Conservation (phyloP, 2,113 vertebrate genomes). For the Dermatemys mawii region DNA sequence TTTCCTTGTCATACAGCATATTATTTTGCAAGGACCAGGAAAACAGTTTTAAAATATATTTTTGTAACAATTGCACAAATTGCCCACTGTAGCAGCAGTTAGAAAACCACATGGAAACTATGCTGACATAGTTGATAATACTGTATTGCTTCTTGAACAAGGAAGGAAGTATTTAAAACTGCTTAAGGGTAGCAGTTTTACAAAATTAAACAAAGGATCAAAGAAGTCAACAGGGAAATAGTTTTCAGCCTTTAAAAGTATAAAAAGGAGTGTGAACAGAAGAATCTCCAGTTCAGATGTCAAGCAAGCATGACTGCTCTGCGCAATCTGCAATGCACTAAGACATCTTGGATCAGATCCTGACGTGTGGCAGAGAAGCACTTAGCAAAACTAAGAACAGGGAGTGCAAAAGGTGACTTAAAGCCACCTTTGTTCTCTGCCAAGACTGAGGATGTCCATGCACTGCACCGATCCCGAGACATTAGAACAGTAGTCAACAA, state of each 20-base stretch:
- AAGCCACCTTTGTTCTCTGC: background rate
- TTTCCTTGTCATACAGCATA: background rate
- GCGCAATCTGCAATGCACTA: background rate
- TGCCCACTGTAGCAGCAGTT: background rate
- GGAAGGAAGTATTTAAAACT: background rate
- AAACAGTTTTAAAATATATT: background rate
- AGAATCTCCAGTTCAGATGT: background rate
- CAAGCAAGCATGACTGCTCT: background rate
- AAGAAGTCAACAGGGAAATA: background rate
- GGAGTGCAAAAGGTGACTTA: background rate
- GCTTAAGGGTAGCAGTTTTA: background rate
- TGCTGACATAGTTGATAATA: background rate
- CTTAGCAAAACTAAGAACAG: background rate
- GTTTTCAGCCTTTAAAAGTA: background rate
- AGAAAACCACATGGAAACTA: background rate
- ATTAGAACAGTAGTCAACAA: too few relatives aligned
- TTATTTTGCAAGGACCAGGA: background rate
- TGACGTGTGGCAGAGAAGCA: background rate
- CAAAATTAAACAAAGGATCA: background rate
- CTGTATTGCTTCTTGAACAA: background rate
- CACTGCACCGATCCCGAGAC: background rate
- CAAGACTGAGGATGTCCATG: background rate
- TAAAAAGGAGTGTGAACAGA: rapidly evolving
- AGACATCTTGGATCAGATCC: background rate
- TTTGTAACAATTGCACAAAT: background rate